Base-by-base conservation (phyloP, 2,797 vertebrate species). In the Syngnathus rostellatus region DNA sequence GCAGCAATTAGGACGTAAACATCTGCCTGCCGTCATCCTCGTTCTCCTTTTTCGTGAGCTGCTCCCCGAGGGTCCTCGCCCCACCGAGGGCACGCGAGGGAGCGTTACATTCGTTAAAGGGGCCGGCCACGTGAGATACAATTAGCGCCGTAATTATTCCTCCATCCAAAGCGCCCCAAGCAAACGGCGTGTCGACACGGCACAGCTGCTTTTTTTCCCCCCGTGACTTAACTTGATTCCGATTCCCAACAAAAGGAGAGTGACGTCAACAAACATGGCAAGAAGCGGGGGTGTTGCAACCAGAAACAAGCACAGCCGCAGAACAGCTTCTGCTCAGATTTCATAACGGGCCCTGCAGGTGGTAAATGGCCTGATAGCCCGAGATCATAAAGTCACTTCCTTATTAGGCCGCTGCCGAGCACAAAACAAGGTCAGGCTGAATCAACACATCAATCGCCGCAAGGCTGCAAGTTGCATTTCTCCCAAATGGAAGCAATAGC, bases 21-120 rank as follows among this genome's bases (percentile, higher is more conserved):
- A 90, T 76, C 85, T 88, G 85, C 78, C 78, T 75, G 63, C 70
- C 51, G 5, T 71, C 67, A 72, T 77, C 75, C 65, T 23, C 72
- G 68, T 50, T 74, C 74, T 72, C 78, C 75, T 54, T 79, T 79
- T 77, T 88, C 82, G 88, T 89, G 86, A 88, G 74, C 68, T 72
- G 70, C 61, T 78, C 82, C 85, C 82, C 48, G 58, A 71, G 81
- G 86, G 74, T 69, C 63, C 72, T 69, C 51, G n/a, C 67, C 71
- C 59, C 21, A 61, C 5, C 17, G 9, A 38, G 23, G n/a, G 60
- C 60, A 25, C 21, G 31, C 60, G 23, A 45, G 43, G 41, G 12
- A 62, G 60, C 40, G 45, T 62, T 25, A 62, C 45, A 45, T 62
- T 45, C 86, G 88, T 87, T 86, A 85, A 80, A 74, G 68, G 71